Percentiles rank a stretch among this genome's conserved stretches.
Conservation (phyloP, 2,797 vertebrate genomes). For the Chiroxiphia lanceolata region DNA sequence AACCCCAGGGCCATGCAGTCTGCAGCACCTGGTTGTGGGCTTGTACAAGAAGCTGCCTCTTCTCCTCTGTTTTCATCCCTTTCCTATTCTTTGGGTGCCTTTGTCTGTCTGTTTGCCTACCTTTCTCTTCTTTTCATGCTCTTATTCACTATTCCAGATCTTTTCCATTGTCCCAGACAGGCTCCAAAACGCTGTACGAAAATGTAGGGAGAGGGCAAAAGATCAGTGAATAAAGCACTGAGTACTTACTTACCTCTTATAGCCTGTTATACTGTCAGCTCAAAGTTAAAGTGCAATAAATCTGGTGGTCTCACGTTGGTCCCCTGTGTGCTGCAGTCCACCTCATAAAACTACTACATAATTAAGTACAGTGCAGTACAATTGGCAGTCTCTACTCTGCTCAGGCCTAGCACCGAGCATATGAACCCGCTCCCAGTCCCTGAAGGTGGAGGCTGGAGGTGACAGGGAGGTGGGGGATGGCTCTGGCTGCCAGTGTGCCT, state of each 20-base stretch:
- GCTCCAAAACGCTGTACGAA: background rate
- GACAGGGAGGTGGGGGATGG: background rate
- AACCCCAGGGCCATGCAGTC: background rate
- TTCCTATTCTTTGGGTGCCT: background rate
- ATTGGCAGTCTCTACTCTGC: conserved; percentile 55
- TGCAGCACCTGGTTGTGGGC: background rate
- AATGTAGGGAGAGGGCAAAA: conserved; percentile 37
- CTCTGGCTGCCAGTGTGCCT: background rate
- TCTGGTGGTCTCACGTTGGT: conserved; percentile 57
- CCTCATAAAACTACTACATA: conserved; percentile 74
- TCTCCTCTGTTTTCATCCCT: background rate
- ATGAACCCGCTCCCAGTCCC: conserved; percentile 37
- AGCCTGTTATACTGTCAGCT: conserved; percentile 56
- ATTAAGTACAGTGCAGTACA: conserved; percentile 65
- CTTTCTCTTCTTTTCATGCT: background rate
- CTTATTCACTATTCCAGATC: background rate
- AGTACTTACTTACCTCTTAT: conserved; percentile 36
- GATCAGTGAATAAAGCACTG: conserved; percentile 26
- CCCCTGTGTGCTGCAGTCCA: conserved; percentile 48
- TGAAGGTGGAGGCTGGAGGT: background rate
- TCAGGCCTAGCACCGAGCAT: conserved; percentile 22
- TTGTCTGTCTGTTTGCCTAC: background rate
- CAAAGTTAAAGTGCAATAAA: conserved; percentile 57
- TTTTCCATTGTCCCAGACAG: background rate
- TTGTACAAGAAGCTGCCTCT: background rate